Conservation (phyloP, 2,888 invertebrate species). For the Limnephilus lunatus region DNA sequence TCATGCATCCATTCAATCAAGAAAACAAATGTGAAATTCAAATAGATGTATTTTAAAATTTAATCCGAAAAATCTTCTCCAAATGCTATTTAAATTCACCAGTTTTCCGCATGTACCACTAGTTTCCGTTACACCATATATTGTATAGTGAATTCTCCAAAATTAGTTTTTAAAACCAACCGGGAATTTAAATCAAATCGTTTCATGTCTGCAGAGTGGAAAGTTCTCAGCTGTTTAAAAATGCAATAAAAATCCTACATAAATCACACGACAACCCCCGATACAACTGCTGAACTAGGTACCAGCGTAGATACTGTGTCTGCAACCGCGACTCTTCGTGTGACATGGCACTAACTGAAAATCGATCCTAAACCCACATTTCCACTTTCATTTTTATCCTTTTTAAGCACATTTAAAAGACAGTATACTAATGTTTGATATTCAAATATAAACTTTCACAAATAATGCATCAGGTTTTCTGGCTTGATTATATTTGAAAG, state of each 20-base stretch:
- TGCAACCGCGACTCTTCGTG: constrained; percentile 69
- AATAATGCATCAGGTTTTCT: too few species aligned
- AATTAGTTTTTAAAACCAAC: background rate
- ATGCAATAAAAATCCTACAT: constrained; percentile 73
- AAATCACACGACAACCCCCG: constrained; percentile 70
- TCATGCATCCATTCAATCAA: too few species aligned
- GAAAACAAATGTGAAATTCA: too few species aligned
- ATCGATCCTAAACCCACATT: constrained; percentile 53
- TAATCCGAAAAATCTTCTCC: too few species aligned
- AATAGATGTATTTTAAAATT: too few species aligned
- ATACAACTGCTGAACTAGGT: background rate
- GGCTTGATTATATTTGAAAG: too few species aligned
- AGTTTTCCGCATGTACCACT: too few species aligned
- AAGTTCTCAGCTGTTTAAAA: constrained; percentile 28
- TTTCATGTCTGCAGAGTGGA: background rate
- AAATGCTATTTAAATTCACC: too few species aligned
- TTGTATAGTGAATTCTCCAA: background rate
- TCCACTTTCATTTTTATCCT: background rate
- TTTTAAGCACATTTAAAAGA: background rate
- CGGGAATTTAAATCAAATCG: background rate
- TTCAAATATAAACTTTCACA: too few species aligned
- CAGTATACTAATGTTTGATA: background rate
- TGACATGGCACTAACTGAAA: constrained; percentile 64
- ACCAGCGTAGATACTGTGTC: background rate
- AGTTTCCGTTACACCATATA: too few species aligned